Conservation (phyloP, 2,797 vertebrate genomes). For the Anguilla megastoma region DNA sequence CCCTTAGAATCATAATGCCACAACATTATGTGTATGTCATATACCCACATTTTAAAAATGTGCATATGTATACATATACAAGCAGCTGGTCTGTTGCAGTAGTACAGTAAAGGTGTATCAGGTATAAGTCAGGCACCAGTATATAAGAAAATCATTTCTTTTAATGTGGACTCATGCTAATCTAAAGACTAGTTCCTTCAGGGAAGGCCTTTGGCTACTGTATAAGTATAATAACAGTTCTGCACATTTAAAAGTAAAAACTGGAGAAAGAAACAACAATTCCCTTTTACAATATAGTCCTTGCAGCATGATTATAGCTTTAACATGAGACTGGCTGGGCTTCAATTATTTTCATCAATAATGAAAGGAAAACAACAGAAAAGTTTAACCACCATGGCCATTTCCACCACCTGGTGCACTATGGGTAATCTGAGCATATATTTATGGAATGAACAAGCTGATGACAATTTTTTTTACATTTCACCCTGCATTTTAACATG, state of each 20-base stretch:
- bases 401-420: background rate
- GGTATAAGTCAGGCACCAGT: conserved; percentile 57
- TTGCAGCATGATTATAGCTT: background rate
- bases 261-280: background rate
- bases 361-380: background rate
- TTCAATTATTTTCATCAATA: background rate
- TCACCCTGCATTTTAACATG: conserved; percentile 1
- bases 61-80: background rate
- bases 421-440: background rate
- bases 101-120: conserved; percentile 44
- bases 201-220: conserved; percentile 37
- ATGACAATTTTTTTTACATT: background rate
- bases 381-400: background rate
- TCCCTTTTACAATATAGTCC: conserved; percentile 12
- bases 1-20: background rate
- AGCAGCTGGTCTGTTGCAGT: background rate
- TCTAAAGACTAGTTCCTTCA: conserved; percentile 37
- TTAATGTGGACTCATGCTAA: conserved; percentile 36
- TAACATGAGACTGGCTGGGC: background rate
- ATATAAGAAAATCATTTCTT: conserved; percentile 47
- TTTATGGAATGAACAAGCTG: conserved; percentile 12
- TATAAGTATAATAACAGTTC: background rate
- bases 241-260: conserved; percentile 14
- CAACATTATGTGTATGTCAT: background rate
- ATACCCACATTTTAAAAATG: background rate